These are phyloP conservation scores for Didymodactylos carnosus DNA, from an alignment of 2,888 invertebrate genomes.

Conservation along the genomic window DNA sequence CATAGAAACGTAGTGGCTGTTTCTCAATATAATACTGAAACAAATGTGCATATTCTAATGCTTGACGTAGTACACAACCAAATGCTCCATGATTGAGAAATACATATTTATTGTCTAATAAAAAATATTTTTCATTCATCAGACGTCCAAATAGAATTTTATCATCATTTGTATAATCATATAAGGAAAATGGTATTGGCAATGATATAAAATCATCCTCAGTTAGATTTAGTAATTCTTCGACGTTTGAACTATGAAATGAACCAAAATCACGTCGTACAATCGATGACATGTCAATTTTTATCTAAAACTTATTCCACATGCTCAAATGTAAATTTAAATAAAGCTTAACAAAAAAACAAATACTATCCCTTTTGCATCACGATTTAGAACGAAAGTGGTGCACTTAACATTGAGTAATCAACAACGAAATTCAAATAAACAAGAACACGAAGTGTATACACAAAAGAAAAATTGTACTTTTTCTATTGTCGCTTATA, in stretches of 20 bases:
- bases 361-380: no score
- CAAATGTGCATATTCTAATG: conserved; percentile 24
- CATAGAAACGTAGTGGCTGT: conserved; percentile 28
- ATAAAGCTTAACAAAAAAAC: not conserved
- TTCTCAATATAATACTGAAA: conserved; percentile 26
- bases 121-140: conserved; percentile 18
- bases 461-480: no score
- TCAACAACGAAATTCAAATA: not conserved
- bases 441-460: no score
- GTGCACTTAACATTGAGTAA: not conserved
- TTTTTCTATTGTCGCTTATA: not conserved
- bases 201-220: conserved; percentile 16
- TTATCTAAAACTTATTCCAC: not conserved
- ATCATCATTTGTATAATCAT: not conserved
- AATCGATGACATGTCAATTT: not conserved
- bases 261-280: conserved; percentile 24
- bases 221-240: conserved; percentile 21
- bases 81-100: conserved; percentile 33
- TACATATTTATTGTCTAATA: conserved; percentile 18
- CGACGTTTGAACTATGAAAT: conserved; percentile 28
- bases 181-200: not conserved
- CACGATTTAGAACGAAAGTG: not conserved
- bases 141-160: conserved; percentile 4
- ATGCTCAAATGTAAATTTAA: not conserved
- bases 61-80: conserved; percentile 25